Evolutionary conservation across 2,113 vertebrate species (phyloP).

Genomic region (Hypanus sabinus): DNA sequence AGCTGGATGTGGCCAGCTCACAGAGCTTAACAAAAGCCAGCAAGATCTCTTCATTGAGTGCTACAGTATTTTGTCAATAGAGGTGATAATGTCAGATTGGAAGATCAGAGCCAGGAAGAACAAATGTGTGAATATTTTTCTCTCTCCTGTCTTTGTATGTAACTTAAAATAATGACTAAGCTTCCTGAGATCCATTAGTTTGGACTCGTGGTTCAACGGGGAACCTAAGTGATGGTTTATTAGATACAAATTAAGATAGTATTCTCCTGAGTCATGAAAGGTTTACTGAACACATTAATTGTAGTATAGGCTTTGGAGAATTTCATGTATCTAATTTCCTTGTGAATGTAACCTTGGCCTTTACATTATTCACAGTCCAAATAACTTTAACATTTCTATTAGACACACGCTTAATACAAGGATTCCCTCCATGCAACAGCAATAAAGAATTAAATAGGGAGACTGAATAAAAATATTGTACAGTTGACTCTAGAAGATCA

Average conservation of each 20-base stretch:
- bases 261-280: neutral
- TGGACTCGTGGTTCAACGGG: neutral
- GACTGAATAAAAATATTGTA: neutral
- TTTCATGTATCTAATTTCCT: neutral
- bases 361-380: neutral
- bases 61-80: conserved; percentile 14
- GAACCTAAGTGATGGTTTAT: neutral
- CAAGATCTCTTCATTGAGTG: conserved; percentile 22
- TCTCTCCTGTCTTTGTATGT: neutral
- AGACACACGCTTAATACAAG: neutral
- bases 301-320: conserved; percentile 4
- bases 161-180: neutral
- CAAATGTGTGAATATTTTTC: neutral
- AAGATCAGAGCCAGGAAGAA: neutral
- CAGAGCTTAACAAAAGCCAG: conserved; percentile 22
- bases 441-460: neutral
- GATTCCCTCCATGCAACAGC: too few species aligned
- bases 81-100: conserved; percentile 22
- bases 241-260: neutral
- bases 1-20: conserved; percentile 12
- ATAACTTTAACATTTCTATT: neutral
- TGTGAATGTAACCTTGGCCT: conserved; percentile 3
- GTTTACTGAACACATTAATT: conserved; percentile 17
- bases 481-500: neutral
- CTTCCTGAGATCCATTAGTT: neutral